Conservation (phyloP, 2,113 vertebrate species). For the Sinocyclocheilus maitianheensis region DNA sequence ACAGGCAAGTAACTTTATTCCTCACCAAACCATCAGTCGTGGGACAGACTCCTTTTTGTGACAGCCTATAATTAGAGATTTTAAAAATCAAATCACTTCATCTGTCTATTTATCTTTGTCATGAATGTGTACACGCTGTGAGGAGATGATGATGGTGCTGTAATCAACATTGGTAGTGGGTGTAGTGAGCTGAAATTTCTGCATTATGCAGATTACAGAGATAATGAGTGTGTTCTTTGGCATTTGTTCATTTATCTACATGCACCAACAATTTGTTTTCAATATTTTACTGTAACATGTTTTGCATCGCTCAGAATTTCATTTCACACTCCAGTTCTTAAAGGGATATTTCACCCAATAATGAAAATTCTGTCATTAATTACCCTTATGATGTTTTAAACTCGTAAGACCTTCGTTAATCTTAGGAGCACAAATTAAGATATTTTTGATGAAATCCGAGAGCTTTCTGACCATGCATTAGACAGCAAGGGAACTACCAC, state of each 20-base stretch:
- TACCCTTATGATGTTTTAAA: too few relatives aligned
- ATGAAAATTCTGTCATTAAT: too few relatives aligned
- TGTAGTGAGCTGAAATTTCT: neutral
- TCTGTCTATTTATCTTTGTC: neutral
- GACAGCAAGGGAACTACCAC: too few relatives aligned
- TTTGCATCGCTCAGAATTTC: neutral
- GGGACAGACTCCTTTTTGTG: too few relatives aligned
- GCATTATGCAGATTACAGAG: conserved; percentile 15
- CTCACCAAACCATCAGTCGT: neutral
- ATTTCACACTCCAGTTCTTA: neutral
- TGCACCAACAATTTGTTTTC: neutral
- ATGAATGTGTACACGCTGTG: neutral
- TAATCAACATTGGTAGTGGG: neutral
- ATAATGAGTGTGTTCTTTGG: neutral
- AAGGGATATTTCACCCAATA: too few relatives aligned
- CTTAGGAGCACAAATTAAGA: too few relatives aligned
- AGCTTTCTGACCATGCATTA: too few relatives aligned
- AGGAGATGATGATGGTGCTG: neutral
- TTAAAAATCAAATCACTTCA: neutral
- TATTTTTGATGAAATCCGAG: too few relatives aligned
- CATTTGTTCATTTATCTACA: neutral
- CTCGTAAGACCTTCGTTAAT: too few relatives aligned
- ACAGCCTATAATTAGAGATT: neutral
- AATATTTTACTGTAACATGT: neutral
- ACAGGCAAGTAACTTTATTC: conserved; percentile 76